Conservation (phyloP, 2,797 vertebrate species). For the Hybognathus amarus region DNA sequence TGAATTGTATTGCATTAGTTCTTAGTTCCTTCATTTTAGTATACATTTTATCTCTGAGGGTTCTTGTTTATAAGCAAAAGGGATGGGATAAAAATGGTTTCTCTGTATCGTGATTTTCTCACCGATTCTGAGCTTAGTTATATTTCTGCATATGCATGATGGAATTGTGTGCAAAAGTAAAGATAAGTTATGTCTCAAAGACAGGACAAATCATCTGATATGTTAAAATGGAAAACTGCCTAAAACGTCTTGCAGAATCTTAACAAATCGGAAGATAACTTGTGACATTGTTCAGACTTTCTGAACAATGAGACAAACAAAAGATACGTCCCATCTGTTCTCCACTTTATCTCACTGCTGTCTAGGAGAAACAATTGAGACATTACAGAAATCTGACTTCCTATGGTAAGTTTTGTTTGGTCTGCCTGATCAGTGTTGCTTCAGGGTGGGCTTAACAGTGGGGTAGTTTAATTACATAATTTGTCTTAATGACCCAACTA, state of each 20-base stretch:
- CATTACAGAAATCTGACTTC: background rate
- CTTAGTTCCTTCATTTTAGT: background rate
- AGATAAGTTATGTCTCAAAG: background rate
- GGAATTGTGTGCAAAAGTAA: no score
- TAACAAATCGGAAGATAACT: background rate
- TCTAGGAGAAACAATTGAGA: background rate
- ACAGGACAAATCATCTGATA: background rate
- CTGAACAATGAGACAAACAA: no score
- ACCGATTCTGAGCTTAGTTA: no score
- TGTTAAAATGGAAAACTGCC: background rate
- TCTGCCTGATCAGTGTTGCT: conserved; percentile 39
- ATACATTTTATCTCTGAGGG: background rate
- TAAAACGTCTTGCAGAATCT: background rate
- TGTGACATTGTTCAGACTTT: background rate
- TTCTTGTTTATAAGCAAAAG: background rate
- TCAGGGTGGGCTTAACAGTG: conserved; percentile 43
- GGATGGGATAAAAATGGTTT: background rate
- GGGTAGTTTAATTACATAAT: conserved; percentile 54
- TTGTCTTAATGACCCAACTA: conserved; percentile 54
- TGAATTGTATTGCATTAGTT: conserved; percentile 18
- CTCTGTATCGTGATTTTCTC: background rate
- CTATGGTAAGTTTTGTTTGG: background rate
- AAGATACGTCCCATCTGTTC: background rate
- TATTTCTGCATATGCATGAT: background rate
- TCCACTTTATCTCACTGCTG: background rate